Evolutionary conservation across 1,140 invertebrate species (phyloP), one percentile per base, ranked within the genome.

Genomic region (Galleria mellonella): DNA sequence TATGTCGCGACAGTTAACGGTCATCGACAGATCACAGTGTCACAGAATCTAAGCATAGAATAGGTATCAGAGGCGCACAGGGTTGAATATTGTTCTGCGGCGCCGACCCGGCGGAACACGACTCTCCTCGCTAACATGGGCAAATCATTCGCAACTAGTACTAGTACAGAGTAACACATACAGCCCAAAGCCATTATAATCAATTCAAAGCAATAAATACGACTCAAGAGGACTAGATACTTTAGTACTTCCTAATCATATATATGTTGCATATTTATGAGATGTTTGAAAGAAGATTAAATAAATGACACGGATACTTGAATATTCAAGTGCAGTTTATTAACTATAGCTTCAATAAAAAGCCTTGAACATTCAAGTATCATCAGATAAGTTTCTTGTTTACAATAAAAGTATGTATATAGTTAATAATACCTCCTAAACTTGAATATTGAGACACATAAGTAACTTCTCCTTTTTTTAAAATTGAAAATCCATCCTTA

Each of bases 211-310:
- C 42, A 13, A 14, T 42, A 48, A 49, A 45, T 44, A 43, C 36
- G 17, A 39, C 32, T 40, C 30, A 39, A 43, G 13, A 44, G 40
- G 38, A 39, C n/a, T n/a, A n/a, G n/a, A 23, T 42, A 48, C 33
- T 45, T 56, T 31, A 40, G 33, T 46, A 29, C 30, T 57, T 57
- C 50, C 45, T 51, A n/a, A 44, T 46, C 33, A 39, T 33, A 15
- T 15, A 15, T 9, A 14, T 32, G 29, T 38, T 43, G 48, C 54
- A 56, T 56, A 56, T 51, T 51, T 50, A 56, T 55, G 35, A 36
- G 40, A 43, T 30, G 17, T 50, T 44, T 50, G 35, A 43, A 17
- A 42, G 46, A 14, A 29, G 43, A 50, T 52, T 41, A 52, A 32
- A 52, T 47, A 42, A 28, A 52, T 32, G 32, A 46, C 28, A 45